Conservation (phyloP, 2,797 vertebrate genomes). For the Cossypha heuglini region DNA sequence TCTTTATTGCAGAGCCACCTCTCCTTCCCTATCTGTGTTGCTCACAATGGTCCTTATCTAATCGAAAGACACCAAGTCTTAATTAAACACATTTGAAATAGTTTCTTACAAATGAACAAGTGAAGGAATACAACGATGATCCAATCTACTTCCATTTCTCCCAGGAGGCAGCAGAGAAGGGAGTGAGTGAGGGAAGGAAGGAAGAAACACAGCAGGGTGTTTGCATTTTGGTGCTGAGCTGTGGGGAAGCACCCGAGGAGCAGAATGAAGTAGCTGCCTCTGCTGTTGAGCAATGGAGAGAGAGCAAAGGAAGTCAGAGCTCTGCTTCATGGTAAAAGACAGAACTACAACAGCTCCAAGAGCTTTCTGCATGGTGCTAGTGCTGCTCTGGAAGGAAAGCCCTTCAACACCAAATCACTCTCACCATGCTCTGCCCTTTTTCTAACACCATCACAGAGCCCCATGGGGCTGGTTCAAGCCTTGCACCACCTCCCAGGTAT, state of each 20-base stretch:
- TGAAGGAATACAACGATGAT: neutral
- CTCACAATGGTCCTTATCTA: neutral
- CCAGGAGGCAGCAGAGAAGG: neutral
- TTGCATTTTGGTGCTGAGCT: neutral
- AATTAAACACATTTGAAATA: neutral
- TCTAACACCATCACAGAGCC: neutral
- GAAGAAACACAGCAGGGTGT: fast-evolving
- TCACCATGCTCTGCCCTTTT: neutral
- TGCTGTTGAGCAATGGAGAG: neutral
- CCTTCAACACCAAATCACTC: neutral
- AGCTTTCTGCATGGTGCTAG: neutral
- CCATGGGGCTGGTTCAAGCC: fast-evolving
- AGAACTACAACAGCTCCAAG: neutral
- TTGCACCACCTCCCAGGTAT: neutral
- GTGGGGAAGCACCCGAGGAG: neutral
- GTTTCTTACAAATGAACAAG: neutral
- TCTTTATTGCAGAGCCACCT: neutral
- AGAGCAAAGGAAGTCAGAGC: neutral
- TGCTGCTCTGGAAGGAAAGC: neutral
- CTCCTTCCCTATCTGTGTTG: neutral
- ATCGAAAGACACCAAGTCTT: neutral
- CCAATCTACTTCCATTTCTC: neutral
- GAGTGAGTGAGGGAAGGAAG: neutral
- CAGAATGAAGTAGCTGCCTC: neutral
- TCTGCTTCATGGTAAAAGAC: neutral